Evolutionary conservation across 2,888 invertebrate species (phyloP), one percentile per base, ranked within the genome.

Genomic region (Macaria liturata): DNA sequence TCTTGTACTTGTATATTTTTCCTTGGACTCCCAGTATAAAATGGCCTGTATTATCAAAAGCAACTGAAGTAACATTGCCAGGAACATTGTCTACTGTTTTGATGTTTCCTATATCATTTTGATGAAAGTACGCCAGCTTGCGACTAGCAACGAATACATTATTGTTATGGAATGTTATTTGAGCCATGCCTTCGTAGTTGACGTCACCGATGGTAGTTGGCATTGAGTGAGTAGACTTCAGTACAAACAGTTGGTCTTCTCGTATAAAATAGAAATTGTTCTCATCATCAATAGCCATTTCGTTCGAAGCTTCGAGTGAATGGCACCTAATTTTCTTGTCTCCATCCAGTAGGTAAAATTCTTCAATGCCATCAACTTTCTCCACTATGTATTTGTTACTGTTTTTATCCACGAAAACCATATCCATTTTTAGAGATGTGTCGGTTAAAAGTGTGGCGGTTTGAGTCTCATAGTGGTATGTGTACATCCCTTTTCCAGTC

Each of bases 181-280:
- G 87, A 7, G 82, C 86, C 51, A 81, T 78, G 7, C 84, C 87
- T 47, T 79, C 73, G 58, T 85, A 87, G 3, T 75, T 64, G 0
- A 89, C 68, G 61, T 82, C 79, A 3, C 81, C 80, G 5, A 89
- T 75, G 40, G 72, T 76, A 9, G 72, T 69, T 1, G 88, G 81
- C 5, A 62, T 68, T 1, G 80, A 75, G 6, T 72, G 61, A 49
- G 67, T 78, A 4, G 77, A 71, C 61, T 81, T 86, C 32, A 88
- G 64, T 4, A 87, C 80, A 53, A 69, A 89, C 7, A 89, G 51
- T 53, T 83, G 78, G 3, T 82, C 80, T 30, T 81, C 74, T 67
- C 78, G 80, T 48, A 89, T 78, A 62, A 77, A 90, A 65, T 87
- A 89, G 61, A 89, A 84, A 59, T 90, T 86, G 62, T 87, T 86